Percentiles rank a stretch among this genome's conserved stretches.
Conservation (phyloP, 64 coral and sea anemone species). For the Pocillopora verrucosa region DNA sequence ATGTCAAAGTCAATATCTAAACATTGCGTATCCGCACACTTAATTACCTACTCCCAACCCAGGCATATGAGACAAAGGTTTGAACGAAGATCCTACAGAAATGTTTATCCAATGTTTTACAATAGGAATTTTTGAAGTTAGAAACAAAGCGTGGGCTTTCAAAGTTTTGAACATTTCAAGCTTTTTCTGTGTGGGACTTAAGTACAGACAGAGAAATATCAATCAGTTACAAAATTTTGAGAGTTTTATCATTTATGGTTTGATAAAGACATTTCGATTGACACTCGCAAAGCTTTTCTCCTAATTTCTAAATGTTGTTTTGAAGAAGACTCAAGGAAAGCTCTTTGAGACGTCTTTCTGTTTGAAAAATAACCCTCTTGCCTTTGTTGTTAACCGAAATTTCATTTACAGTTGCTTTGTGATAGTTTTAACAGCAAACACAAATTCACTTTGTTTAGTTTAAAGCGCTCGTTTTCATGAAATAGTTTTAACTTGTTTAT, state of each 20-base stretch:
- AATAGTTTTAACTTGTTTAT: slow-evolving; percentile 7
- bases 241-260: not conserved
- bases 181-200: no score
- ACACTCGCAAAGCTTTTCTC: not conserved
- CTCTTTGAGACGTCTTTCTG: not conserved
- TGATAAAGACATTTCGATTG: not conserved
- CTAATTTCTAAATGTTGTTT: not conserved
- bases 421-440: slow-evolving; percentile 2
- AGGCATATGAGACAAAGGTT: not conserved
- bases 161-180: no score
- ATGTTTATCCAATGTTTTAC: not conserved
- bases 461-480: not conserved
- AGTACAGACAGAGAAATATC: no score
- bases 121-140: not conserved
- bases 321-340: not conserved
- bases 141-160: no score
- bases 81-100: not conserved
- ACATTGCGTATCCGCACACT: not conserved
- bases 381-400: not conserved
- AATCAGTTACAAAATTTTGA: no score
- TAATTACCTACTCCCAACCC: not conserved
- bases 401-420: not conserved
- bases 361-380: not conserved
- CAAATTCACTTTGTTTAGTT: not conserved
- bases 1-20: slow-evolving; percentile 20